phyloP scores from a whole-genome alignment of 2,888 invertebrate genomes.

The Caenorhabditis sp. region DNA sequence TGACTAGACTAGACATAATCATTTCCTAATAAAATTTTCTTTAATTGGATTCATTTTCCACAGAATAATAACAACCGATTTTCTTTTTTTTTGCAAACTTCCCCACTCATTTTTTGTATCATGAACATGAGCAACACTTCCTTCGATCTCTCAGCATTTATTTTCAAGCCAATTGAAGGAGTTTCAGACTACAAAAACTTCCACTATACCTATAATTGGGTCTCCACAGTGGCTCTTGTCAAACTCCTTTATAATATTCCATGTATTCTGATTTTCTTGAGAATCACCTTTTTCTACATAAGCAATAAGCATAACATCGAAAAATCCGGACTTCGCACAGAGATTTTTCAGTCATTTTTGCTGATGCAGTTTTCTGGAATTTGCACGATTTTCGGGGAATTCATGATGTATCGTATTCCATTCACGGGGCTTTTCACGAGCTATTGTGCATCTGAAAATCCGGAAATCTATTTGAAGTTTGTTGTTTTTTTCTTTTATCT shows the following conservation, averaged over 20 bases:
- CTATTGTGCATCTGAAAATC: slow-evolving; percentile 26
- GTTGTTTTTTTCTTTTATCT: slow-evolving; percentile 11
- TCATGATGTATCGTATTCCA: slow-evolving; percentile 23
- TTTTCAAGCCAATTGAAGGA: too few relatives aligned
- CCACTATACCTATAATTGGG: too few relatives aligned
- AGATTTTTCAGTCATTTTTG: slow-evolving; percentile 30
- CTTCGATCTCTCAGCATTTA: too few relatives aligned
- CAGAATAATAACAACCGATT: too few relatives aligned
- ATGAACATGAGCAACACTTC: too few relatives aligned
- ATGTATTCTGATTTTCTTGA: background rate
- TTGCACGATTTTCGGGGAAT: slow-evolving; percentile 10
- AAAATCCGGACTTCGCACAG: background rate
- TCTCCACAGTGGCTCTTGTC: background rate
- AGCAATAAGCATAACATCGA: background rate
- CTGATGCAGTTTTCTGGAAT: slow-evolving; percentile 46
- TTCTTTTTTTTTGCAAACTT: too few relatives aligned
- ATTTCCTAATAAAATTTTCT: too few relatives aligned
- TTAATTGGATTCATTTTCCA: too few relatives aligned
- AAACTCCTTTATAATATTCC: slow-evolving; percentile 10
- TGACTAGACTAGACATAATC: too few relatives aligned
- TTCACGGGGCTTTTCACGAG: slow-evolving; percentile 13
- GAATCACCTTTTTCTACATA: slow-evolving; percentile 5
- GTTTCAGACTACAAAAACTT: too few relatives aligned
- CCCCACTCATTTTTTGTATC: too few relatives aligned
- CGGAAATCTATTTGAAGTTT: slow-evolving; percentile 5